Conservation (phyloP, 2,113 vertebrate genomes). For the Oriolus oriolus region DNA sequence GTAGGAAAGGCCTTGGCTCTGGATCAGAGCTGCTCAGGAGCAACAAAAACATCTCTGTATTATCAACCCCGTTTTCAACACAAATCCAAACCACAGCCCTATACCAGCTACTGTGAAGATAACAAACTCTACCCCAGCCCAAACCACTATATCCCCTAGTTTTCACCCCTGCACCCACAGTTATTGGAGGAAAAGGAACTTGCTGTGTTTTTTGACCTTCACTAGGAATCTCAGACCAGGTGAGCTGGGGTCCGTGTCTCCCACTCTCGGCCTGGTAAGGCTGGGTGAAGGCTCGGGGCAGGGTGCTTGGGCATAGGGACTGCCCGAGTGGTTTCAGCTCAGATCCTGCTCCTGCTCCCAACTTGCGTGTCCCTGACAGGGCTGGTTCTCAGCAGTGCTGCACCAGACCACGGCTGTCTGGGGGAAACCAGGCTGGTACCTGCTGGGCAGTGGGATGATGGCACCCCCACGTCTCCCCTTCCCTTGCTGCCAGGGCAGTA, state of each 20-base stretch:
- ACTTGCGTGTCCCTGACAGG: not conserved
- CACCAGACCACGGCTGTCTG: accelerated
- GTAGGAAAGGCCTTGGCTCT: not conserved
- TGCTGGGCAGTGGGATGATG: not conserved
- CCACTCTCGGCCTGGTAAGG: too few relatives aligned
- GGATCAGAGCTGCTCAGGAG: not conserved
- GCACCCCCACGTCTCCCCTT: not conserved
- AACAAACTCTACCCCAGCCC: not conserved
- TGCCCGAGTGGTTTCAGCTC: not conserved
- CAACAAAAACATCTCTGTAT: not conserved
- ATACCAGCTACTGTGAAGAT: not conserved
- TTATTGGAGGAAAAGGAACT: not conserved
- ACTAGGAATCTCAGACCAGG: accelerated
- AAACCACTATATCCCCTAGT: not conserved
- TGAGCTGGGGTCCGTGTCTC: not conserved
- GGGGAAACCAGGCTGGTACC: not conserved
- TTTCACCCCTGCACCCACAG: not conserved
- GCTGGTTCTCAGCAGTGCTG: accelerated
- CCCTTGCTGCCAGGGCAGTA: not conserved
- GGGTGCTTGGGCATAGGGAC: too few relatives aligned
- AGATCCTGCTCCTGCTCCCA: not conserved
- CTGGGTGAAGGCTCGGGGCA: not conserved
- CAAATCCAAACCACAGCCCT: not conserved
- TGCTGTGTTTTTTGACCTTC: not conserved
- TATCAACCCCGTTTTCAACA: not conserved